Evolutionary conservation across 2,888 invertebrate species (phyloP), one percentile per base, ranked within the genome.

Genomic region (Nephrocerus scutellatus): DNA sequence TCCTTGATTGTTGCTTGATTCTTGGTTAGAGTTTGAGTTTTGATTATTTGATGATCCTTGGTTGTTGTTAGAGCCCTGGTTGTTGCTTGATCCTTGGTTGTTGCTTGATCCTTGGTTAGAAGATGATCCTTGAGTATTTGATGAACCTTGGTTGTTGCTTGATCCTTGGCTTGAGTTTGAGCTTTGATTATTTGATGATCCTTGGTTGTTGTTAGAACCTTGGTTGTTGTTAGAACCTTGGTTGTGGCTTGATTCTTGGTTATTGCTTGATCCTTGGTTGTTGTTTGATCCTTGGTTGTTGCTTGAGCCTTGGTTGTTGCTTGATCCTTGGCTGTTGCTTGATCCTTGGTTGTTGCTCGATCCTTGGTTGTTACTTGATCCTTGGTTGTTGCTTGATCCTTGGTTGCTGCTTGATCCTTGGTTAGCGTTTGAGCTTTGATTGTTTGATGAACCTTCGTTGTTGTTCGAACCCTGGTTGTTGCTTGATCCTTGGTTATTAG

Each of bases 81-180:
- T 48, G 13, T 30, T 44, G 7, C 13, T 28, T 1, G 46, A 40
- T 10, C 32, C 32, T 21, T 38, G 40, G 13, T 22, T 44, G 16
- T 12, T 46, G 4, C 16, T 25, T n/a, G n/a, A n/a, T n/a, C n/a
- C n/a, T n/a, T n/a, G 52, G 0, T 39, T 53, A 0, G 52, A 47
- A 0, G 52, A 47, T 5, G 51, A 45, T 0, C 32, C 23, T 43
- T 52, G 50, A 3, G 44, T 44, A 44, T 6, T 33, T 2, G 29
- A 36, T 7, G 36, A 28, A 10, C 33, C 21, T 12, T 41, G 41
- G 33, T 44, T 44, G 13, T 20, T n/a, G n/a, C 23, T 18, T 4
- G 38, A 24, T 20, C n/a, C n/a, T n/a, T n/a, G n/a, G n/a, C n/a
- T n/a, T n/a, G 5, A 28, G n/a, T 13, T 30, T 6, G 30, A 15